phyloP scores from a whole-genome alignment of 1,140 invertebrate genomes.

The Brachionus calyciflorus region DNA sequence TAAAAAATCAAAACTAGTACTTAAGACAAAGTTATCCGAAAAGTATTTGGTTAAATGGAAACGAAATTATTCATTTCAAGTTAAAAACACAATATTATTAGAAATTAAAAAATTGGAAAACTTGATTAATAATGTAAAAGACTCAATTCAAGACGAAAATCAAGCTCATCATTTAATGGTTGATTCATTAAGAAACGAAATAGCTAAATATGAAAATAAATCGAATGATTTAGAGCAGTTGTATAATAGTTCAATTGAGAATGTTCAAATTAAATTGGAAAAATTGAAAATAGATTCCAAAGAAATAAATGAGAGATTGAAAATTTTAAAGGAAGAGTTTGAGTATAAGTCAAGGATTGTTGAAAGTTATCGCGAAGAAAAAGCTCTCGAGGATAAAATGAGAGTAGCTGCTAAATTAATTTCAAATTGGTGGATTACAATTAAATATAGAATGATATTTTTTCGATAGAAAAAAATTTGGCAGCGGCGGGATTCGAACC shows the following conservation, averaged over 20 bases:
- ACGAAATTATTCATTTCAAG: not conserved
- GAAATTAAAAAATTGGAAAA: not conserved
- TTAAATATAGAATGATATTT: not conserved
- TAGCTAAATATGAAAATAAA: not conserved
- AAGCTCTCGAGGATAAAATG: not conserved
- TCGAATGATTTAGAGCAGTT: not conserved
- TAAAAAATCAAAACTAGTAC: not conserved
- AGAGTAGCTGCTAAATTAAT: not conserved
- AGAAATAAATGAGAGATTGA: not conserved
- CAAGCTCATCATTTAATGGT: not conserved
- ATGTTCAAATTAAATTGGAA: conserved; percentile 4
- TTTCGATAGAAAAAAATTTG: conserved; percentile 65
- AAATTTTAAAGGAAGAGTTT: conserved; percentile 4
- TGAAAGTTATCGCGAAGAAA: not conserved
- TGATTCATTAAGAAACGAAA: not conserved
- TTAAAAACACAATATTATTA: not conserved
- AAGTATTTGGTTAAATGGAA: conserved; percentile 4
- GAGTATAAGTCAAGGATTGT: conserved; percentile 14
- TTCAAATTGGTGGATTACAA: conserved; percentile 19
- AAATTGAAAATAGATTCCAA: not conserved
- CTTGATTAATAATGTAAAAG: not conserved
- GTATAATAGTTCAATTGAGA: not conserved
- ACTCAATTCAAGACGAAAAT: not conserved
- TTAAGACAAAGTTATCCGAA: not conserved
- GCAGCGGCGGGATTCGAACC: conserved; percentile 98